Base-by-base conservation (phyloP, 2,113 vertebrate genomes). In the Cettia cetti region DNA sequence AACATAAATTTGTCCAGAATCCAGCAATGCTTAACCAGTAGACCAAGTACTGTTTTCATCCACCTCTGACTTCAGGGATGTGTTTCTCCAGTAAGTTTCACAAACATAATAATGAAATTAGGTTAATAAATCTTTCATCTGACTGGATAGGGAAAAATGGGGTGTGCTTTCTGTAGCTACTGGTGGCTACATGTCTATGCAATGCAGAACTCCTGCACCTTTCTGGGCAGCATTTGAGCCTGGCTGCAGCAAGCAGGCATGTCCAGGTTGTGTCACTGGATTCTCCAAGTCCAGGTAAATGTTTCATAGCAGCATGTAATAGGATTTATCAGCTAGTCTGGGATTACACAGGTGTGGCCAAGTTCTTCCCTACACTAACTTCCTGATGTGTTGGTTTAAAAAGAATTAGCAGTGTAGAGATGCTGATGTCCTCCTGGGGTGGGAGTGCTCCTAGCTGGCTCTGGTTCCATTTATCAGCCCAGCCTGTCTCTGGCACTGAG, bases 261-360 rank as follows among this genome's bases (percentile, higher is more conserved):
- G 22, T 53, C 37, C 18, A n/a, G 39, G 14, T 13, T 64, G 35
- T 61, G 27, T 44, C 3, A 3, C 24, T 42, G 69, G 9, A 15
- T 37, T 57, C 39, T 56, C 37, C 56, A 87, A 37, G 28, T 6
- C 1, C 1, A 56, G 26, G n/a, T 56, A 72, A 69, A 47, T 42
- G n/a, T 47, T 84, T 47, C 35, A 17, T 2, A 2, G 6, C 54
- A 49, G 9, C 7, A 22, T 1, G 0, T 39, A 16, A 61, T 7
- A 15, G 1, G 12, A 15, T 56, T 69, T 20, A 13, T 35, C 75
- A 52, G 39, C 12, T 22, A 23, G 9, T 33, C 35, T 59, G 39
- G 57, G 39, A 23, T 76, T 42, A 44, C 11, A 22, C 13, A 44
- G 56, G 7, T 7, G 15, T 49, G 76, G 53, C 22, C 49, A 31